Percentiles rank a stretch among this genome's conserved stretches.
Conservation (phyloP, 2,888 invertebrate genomes). For the Augochlorella aurata region DNA sequence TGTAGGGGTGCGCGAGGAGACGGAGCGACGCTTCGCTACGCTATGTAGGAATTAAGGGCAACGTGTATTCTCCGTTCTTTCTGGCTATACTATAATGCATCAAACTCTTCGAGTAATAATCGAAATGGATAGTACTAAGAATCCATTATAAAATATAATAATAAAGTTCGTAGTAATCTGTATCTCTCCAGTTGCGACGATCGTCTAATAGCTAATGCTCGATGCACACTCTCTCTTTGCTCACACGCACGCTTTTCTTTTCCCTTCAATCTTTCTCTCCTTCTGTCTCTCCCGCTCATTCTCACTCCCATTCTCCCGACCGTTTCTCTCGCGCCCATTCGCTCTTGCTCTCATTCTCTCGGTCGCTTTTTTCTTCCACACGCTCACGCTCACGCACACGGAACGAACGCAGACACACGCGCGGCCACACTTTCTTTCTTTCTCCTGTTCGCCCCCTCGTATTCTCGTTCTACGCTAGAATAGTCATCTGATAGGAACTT, state of each 20-base stretch:
- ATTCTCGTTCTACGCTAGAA: conserved; percentile 74
- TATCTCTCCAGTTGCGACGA: conserved; percentile 40
- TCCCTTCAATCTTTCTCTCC: not conserved
- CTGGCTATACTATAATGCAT: conserved; percentile 75
- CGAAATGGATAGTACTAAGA: conserved; percentile 71
- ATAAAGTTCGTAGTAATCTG: conserved; percentile 48
- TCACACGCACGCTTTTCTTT: conserved; percentile 30
- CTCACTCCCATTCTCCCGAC: not conserved
- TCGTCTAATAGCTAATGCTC: conserved; percentile 50
- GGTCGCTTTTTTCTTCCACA: conserved; percentile 24
- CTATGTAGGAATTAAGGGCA: conserved; percentile 76
- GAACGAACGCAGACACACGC: not conserved
- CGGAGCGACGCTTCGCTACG: conserved; percentile 65
- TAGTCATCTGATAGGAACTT: conserved; percentile 82
- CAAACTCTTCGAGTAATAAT: conserved; percentile 70
- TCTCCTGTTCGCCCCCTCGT: conserved; percentile 57
- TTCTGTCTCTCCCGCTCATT: too few species aligned
- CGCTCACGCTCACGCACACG: conserved; percentile 59
- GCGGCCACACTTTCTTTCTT: conserved; percentile 33
- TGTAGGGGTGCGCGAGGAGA: conserved; percentile 6
- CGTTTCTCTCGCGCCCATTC: not conserved
- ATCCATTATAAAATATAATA: conserved; percentile 73
- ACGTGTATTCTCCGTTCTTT: conserved; percentile 76
- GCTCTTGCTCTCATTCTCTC: not conserved
- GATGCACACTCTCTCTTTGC: conserved; percentile 31